phyloP scores from a whole-genome alignment of 2,113 vertebrate species.

The Sinocyclocheilus anshuiensis region DNA sequence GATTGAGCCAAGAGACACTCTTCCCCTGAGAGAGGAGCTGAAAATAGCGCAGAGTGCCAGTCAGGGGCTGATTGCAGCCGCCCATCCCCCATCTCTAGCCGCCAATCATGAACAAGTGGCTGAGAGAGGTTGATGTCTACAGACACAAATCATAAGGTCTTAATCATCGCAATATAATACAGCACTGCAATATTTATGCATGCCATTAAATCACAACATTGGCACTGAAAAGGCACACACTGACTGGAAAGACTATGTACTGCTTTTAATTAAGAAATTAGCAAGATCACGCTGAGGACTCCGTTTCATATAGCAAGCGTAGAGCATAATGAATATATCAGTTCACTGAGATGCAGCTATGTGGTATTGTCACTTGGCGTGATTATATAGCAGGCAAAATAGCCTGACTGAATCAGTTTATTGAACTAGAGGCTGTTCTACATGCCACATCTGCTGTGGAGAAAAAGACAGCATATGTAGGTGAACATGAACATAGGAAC shows the following conservation, averaged over 20 bases:
- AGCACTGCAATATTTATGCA: neutral
- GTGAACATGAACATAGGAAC: neutral
- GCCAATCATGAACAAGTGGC: conserved; percentile 30
- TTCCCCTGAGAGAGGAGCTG: conserved; percentile 30
- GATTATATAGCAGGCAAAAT: conserved; percentile 6
- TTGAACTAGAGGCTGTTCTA: conserved; percentile 18
- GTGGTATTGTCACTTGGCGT: neutral
- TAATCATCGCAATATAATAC: neutral
- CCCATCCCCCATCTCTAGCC: conserved; percentile 12
- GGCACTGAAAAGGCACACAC: neutral
- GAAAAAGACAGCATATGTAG: neutral
- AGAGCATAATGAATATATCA: conserved; percentile 10
- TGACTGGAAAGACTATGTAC: neutral
- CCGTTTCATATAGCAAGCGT: neutral
- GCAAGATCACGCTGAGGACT: neutral
- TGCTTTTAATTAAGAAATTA: conserved; percentile 5
- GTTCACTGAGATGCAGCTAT: neutral
- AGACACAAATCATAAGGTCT: conserved; percentile 34
- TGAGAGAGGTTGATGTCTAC: conserved; percentile 17
- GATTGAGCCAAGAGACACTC: conserved; percentile 24
- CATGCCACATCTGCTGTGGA: conserved; percentile 15
- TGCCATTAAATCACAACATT: conserved; percentile 24
- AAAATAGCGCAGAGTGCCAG: conserved; percentile 51
- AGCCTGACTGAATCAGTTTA: neutral
- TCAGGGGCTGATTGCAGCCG: conserved; percentile 40